phyloP scores from a whole-genome alignment of 2,888 invertebrate species.

The Volucella zonaria region DNA sequence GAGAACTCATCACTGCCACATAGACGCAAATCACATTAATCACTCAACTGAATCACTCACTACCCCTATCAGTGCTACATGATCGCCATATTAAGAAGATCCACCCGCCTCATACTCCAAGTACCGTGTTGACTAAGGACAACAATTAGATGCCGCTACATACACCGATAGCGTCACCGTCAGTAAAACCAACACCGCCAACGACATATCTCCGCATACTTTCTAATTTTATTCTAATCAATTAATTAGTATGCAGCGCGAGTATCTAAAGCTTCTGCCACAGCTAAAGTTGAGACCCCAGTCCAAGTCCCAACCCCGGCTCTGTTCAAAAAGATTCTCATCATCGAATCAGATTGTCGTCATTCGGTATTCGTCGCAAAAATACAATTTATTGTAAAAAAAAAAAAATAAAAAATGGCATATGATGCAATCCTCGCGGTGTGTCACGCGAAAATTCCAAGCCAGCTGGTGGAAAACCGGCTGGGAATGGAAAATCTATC shows the following conservation, averaged over 20 bases:
- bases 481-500: slow-evolving; percentile 55
- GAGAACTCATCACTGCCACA: slow-evolving; percentile 37
- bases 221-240: slow-evolving; percentile 61
- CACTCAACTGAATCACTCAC: slow-evolving; percentile 35
- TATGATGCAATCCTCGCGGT: slow-evolving; percentile 62
- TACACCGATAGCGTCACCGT: background rate
- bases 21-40: slow-evolving; percentile 50
- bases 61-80: slow-evolving; percentile 24
- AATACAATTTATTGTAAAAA: no score
- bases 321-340: slow-evolving; percentile 39
- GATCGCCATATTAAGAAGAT: slow-evolving; percentile 32
- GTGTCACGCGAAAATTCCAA: slow-evolving; percentile 68
- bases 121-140: slow-evolving; percentile 15
- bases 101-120: background rate
- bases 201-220: slow-evolving; percentile 43
- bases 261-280: background rate
- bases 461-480: slow-evolving; percentile 41
- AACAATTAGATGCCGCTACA: slow-evolving; percentile 41
- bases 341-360: slow-evolving; percentile 6
- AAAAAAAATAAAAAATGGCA: slow-evolving; percentile 26
- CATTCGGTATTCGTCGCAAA: background rate
- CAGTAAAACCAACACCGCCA: background rate
- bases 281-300: background rate
- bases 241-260: slow-evolving; percentile 58
- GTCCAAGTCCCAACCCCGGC: no score